phyloP scores from a whole-genome alignment of 2,797 vertebrate genomes.

The Artibeus lituratus region DNA sequence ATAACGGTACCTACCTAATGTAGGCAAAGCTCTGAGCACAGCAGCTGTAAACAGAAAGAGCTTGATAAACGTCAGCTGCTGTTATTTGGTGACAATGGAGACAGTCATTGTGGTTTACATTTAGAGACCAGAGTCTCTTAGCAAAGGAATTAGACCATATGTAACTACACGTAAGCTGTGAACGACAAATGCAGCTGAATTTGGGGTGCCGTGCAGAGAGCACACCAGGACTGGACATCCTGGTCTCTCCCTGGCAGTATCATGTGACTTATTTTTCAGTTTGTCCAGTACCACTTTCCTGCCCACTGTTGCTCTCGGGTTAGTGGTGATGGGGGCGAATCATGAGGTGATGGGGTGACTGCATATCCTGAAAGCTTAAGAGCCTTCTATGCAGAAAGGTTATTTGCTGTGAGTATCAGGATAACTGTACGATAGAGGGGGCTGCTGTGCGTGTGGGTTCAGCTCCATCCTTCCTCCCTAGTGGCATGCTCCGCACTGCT shows the following conservation, averaged over 20 bases:
- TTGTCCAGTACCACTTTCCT: not conserved
- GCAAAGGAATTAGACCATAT: not conserved
- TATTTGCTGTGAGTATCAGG: not conserved
- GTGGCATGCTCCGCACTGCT: not conserved
- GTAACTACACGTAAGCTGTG: not conserved
- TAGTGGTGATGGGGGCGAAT: not conserved
- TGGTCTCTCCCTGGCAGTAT: not conserved
- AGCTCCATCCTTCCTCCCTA: not conserved
- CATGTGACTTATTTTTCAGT: not conserved
- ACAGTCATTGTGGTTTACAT: not conserved
- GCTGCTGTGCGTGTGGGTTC: not conserved
- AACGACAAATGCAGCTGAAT: not conserved
- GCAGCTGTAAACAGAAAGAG: not conserved
- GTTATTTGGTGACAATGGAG: not conserved
- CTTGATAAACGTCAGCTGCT: slow-evolving; percentile 40
- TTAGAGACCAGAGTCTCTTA: slow-evolving; percentile 34
- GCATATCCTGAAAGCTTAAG: not conserved
- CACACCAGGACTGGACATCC: not conserved
- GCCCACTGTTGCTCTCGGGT: not conserved
- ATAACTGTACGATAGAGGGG: not conserved
- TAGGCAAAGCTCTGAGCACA: slow-evolving; percentile 15
- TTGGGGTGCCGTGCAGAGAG: not conserved
- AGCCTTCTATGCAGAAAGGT: not conserved
- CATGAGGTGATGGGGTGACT: not conserved
- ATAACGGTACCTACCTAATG: not conserved